These are phyloP conservation scores for Masnerella sp. DNA, from an alignment of 2,888 invertebrate genomes.

Conservation along the genomic window DNA sequence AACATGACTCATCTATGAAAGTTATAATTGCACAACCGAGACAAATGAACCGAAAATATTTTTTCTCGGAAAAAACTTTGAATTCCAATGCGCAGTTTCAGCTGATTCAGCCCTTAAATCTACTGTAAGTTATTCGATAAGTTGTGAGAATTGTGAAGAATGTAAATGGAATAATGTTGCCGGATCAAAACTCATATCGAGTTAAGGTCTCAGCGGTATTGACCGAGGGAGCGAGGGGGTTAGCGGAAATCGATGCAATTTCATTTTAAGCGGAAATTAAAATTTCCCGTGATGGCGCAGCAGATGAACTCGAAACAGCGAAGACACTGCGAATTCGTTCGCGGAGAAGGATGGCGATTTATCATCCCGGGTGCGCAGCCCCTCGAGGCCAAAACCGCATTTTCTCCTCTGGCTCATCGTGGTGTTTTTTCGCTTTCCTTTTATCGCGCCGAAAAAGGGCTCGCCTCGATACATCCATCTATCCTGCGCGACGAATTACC, in stretches of 20 bases:
- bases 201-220: not conserved
- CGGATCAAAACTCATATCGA: not conserved
- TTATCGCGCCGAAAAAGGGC: conserved; percentile 55
- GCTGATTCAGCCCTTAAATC: too few relatives aligned
- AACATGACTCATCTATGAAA: too few relatives aligned
- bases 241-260: conserved; percentile 35
- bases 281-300: conserved; percentile 43
- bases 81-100: too few relatives aligned
- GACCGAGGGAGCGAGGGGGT: not conserved
- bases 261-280: conserved; percentile 60
- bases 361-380: conserved; percentile 66
- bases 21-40: too few relatives aligned
- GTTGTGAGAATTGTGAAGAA: too few relatives aligned
- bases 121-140: too few relatives aligned
- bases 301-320: conserved; percentile 61
- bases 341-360: conserved; percentile 68
- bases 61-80: too few relatives aligned
- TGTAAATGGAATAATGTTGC: too few relatives aligned
- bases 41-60: too few relatives aligned
- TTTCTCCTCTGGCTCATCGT: conserved; percentile 56
- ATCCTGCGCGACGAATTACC: conserved; percentile 67
- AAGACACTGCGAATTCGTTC: conserved; percentile 65
- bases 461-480: conserved; percentile 65
- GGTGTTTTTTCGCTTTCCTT: conserved; percentile 54
- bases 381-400: conserved; percentile 48